A percentile compares a stretch with the other conserved stretches of the same genome.
These are phyloP conservation scores for Coregonus suidteri DNA, from an alignment of 2,797 vertebrate genomes.

Conservation along the genomic window DNA sequence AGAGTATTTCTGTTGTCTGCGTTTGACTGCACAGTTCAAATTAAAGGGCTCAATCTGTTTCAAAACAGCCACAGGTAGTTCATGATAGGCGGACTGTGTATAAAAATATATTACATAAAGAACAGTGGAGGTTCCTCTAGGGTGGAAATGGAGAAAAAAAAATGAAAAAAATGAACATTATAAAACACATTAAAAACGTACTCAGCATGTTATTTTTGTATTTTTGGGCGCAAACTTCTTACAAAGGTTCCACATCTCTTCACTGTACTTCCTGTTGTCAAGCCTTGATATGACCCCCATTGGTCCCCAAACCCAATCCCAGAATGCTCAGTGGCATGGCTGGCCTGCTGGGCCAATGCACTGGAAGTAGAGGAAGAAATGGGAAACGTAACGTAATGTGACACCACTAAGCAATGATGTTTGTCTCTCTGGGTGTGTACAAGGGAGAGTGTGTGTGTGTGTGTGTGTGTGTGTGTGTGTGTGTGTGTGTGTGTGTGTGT, in stretches of 20 bases:
- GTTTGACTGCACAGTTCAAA: no score
- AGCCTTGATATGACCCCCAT: neutral
- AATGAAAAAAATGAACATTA: no score
- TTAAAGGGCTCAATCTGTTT: no score
- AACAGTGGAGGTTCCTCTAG: neutral
- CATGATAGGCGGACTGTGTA: neutral
- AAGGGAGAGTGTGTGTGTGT: neutral
- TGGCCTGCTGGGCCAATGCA: neutral
- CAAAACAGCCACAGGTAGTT: neutral
- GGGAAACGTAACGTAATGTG: neutral
- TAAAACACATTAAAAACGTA: no score
- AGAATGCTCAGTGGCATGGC: conserved; percentile 9
- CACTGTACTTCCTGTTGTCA: neutral
- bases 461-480: neutral
- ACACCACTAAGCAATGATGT: neutral
- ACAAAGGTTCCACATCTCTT: neutral
- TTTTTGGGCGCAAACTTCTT: no score
- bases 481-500: neutral
- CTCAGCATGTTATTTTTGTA: no score
- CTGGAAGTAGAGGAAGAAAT: no score
- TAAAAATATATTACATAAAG: neutral
- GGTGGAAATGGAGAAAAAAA: no score
- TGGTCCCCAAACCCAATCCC: neutral
- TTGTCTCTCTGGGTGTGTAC: conserved; percentile 39
- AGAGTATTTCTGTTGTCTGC: no score